Conservation (phyloP, 1,140 invertebrate genomes). For the Brachionus koreanus region DNA sequence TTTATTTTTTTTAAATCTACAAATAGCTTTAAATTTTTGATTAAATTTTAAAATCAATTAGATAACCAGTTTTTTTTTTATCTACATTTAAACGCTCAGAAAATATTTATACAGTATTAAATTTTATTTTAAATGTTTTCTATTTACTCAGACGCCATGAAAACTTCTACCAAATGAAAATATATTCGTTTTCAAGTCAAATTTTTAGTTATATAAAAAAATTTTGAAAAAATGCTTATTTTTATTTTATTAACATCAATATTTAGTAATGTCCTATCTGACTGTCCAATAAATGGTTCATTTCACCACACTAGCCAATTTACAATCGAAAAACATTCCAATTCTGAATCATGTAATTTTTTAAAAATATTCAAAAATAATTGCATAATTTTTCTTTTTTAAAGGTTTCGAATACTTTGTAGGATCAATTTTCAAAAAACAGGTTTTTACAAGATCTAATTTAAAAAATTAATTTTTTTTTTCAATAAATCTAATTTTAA, state of each 20-base stretch:
- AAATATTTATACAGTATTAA: background rate
- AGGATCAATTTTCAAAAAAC: conserved; percentile 12
- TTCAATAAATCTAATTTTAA: background rate
- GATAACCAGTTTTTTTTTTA: too few relatives aligned
- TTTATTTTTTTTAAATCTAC: too few relatives aligned
- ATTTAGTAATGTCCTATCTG: background rate
- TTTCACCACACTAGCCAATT: background rate
- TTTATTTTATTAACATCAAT: background rate
- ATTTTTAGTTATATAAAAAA: background rate
- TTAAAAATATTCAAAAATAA: background rate
- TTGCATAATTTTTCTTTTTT: background rate
- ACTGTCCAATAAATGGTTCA: background rate
- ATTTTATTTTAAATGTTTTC: background rate
- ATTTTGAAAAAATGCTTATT: background rate
- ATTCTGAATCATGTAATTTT: background rate
- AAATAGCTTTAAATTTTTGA: too few relatives aligned
- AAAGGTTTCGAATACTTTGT: conserved; percentile 15
- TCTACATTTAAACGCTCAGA: background rate
- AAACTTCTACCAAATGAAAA: background rate
- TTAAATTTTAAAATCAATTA: too few relatives aligned
- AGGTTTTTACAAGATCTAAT: background rate
- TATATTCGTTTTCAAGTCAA: too few relatives aligned
- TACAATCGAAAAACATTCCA: background rate
- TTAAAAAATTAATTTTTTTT: background rate
- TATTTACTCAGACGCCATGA: background rate